These are phyloP conservation scores for Drosophila sp. DNA, from an alignment of 1,140 invertebrate genomes.

Conservation along the genomic window DNA sequence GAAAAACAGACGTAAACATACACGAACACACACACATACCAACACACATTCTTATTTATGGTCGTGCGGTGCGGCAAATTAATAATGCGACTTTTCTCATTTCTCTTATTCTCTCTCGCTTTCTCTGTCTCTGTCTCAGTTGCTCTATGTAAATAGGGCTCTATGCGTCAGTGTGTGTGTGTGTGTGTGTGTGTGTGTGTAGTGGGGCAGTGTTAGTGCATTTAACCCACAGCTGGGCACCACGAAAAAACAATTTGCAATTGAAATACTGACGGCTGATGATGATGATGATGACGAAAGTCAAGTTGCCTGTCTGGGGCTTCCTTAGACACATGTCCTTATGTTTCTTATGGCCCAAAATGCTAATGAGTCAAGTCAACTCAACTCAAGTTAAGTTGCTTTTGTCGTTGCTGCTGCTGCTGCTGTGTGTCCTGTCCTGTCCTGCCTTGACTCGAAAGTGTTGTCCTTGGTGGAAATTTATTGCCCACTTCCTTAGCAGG, in stretches of 20 bases:
- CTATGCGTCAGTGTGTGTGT: conserved; percentile 22
- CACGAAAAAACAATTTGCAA: conserved; percentile 67
- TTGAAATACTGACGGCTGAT: conserved; percentile 63
- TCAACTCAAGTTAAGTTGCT: conserved; percentile 1
- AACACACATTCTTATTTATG: conserved; percentile 70
- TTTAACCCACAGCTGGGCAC: conserved; percentile 57
- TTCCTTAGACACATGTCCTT: conserved; percentile 49
- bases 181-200: conserved; percentile 41
- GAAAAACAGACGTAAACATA: conserved; percentile 26
- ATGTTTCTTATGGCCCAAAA: conserved; percentile 64
- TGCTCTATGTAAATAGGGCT: conserved; percentile 49
- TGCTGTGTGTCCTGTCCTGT: no score
- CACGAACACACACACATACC: conserved; percentile 10
- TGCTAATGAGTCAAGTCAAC: conserved; percentile 68
- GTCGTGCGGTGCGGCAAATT: conserved; percentile 77
- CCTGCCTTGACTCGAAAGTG: conserved; percentile 34
- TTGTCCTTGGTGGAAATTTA: conserved; percentile 64
- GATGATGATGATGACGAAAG: conserved; percentile 51
- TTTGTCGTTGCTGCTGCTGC: background rate
- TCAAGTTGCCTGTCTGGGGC: conserved; percentile 53
- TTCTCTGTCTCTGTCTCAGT: conserved; percentile 7
- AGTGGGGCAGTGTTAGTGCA: conserved; percentile 45
- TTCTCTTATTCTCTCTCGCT: conserved; percentile 34
- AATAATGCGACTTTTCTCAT: conserved; percentile 78
- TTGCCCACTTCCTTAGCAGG: conserved; percentile 66